phyloP scores from a whole-genome alignment of 2,113 vertebrate species.

The Strigops habroptila region DNA sequence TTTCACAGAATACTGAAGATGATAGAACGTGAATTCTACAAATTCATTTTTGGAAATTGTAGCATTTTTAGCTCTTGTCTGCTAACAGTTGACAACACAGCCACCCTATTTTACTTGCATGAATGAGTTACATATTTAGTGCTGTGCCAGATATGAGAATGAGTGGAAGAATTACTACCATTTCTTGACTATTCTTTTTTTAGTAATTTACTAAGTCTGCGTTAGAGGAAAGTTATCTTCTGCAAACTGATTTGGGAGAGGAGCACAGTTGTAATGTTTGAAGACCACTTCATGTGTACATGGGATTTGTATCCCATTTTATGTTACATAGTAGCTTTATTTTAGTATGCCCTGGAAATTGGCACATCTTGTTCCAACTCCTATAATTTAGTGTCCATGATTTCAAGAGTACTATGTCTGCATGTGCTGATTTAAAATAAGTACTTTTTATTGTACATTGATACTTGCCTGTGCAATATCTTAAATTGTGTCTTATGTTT shows the following conservation, averaged over 20 bases:
- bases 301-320: not conserved
- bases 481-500: constrained; percentile 14
- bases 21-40: not conserved
- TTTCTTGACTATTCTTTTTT: not conserved
- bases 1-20: constrained; percentile 35
- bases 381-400: constrained; percentile 32
- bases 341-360: not conserved
- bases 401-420: constrained; percentile 26
- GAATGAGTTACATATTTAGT: not conserved
- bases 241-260: not conserved
- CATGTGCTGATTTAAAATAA: constrained; percentile 22
- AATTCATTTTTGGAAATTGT: not conserved
- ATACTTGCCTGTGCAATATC: not conserved
- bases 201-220: not conserved
- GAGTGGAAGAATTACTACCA: not conserved
- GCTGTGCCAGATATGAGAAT: not conserved
- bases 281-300: not conserved
- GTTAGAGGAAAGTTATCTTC: not conserved
- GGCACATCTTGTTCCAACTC: constrained; percentile 20
- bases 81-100: not conserved
- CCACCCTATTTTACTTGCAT: not conserved
- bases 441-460: not conserved
- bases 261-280: not conserved
- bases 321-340: not conserved
- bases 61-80: not conserved